Base-by-base conservation (phyloP, 2,888 invertebrate genomes). In the Andrena camellia region DNA sequence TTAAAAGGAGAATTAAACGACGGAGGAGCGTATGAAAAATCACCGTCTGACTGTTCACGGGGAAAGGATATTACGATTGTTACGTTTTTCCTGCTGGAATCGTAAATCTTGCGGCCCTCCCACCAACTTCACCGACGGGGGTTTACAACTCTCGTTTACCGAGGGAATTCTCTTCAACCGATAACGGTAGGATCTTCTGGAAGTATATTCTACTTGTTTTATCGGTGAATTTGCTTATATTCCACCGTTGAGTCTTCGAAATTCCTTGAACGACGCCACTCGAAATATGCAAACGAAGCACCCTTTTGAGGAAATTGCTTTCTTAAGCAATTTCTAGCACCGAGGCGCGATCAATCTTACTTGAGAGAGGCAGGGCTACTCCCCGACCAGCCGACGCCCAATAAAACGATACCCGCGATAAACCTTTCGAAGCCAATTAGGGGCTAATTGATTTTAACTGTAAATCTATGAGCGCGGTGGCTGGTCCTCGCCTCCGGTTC, bases 381-480 rank as follows among this genome's bases (percentile, higher is more conserved):
- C 35, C 8, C 29, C 29, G 10, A 13, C 62, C 13, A 35, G 50
- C 54, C 70, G 75, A 70, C 77, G 70, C 17, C 71, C 81, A 57
- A 85, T 88, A 85, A 88, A 85, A 78, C 85, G 80, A 86, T 84
- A 82, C 75, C 35, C 68, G 73, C 57, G 72, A 72, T 57, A 59
- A 78, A 74, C 68, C 75, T 81, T 68, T 81, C 81, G 66, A 68
- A 75, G 85, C 88, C 92, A 91, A 91, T 91, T 91, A 90, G 85
- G 72, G 70, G 86, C 90, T 92, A 92, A 92, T 92, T 92, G 92
- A 92, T 91, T 92, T 92, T 89, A 85, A 91, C 88, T 90, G 91
- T 92, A 91, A 91, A 90, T 91, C 90, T 89, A 90, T 87, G 87
- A 86, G 86, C 57, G 87, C 84, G 80, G 84, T 88, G 86, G 62